Conservation (phyloP, 2,113 vertebrate species). For the Regulus satrapa region DNA sequence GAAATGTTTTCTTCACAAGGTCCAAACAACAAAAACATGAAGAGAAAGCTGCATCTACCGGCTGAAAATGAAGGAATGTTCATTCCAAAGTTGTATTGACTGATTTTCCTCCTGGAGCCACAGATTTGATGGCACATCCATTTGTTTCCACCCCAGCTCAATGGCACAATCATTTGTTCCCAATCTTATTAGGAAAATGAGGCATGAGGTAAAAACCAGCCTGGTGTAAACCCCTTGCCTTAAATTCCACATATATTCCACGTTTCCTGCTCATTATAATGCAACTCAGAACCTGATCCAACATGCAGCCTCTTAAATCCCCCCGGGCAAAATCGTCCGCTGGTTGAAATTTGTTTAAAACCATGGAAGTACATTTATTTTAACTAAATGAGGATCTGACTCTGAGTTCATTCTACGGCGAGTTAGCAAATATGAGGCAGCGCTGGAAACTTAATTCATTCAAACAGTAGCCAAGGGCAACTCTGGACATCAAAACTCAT, state of each 20-base stretch:
- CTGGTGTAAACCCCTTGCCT: neutral
- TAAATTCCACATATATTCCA: neutral
- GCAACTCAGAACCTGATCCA: neutral
- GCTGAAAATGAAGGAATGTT: neutral
- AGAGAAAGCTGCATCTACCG: neutral
- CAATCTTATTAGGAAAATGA: neutral
- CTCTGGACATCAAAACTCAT: neutral
- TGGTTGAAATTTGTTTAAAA: slow-evolving; percentile 29
- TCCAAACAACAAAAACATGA: neutral
- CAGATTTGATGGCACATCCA: neutral
- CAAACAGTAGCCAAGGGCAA: slow-evolving; percentile 7
- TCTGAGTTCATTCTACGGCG: neutral
- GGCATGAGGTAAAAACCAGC: neutral
- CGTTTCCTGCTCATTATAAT: neutral
- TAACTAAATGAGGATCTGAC: slow-evolving; percentile 37
- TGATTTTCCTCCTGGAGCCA: neutral
- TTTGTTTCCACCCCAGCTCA: neutral
- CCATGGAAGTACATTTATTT: neutral
- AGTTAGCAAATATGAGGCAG: neutral
- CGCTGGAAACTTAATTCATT: neutral
- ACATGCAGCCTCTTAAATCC: neutral
- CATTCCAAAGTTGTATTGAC: neutral
- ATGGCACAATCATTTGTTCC: neutral
- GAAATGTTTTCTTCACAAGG: slow-evolving; percentile 14
- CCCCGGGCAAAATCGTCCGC: neutral